Percentiles rank a stretch among this genome's conserved stretches.
Evolutionary conservation across 2,113 vertebrate genomes (phyloP).

Genomic region (Mungos mungo): DNA sequence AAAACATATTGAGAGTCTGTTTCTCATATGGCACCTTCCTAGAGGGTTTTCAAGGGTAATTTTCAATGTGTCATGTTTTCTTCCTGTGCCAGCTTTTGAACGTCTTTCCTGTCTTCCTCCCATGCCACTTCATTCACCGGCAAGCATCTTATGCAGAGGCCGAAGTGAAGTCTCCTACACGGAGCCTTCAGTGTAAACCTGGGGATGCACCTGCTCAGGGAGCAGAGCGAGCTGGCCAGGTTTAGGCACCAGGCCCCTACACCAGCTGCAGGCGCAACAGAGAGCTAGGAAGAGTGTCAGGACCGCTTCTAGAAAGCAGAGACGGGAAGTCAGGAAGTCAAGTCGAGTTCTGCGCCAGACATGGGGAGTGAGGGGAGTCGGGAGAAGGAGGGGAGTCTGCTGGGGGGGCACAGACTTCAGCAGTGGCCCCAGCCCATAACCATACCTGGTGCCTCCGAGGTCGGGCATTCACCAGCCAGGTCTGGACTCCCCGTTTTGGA

Average conservation of each 20-base stretch:
- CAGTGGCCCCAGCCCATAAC: not conserved
- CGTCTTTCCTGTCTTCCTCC: not conserved
- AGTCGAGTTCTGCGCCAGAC: not conserved
- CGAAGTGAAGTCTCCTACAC: not conserved
- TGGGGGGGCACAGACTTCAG: fast-evolving
- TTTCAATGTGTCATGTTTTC: not conserved
- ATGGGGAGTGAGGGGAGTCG: not conserved
- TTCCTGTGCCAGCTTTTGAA: not conserved
- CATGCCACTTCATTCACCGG: not conserved
- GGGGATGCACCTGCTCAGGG: not conserved
- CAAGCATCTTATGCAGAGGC: not conserved
- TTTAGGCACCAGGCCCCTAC: not conserved
- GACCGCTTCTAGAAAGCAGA: not conserved
- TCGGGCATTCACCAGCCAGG: not conserved
- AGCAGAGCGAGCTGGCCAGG: not conserved
- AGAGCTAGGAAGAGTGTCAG: not conserved
- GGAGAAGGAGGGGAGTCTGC: not conserved
- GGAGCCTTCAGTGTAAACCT: not conserved
- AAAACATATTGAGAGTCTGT: not conserved
- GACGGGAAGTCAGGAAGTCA: not conserved
- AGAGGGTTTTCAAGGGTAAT: not conserved
- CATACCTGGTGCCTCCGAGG: not conserved
- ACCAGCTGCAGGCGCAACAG: not conserved
- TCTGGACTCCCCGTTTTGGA: not conserved
- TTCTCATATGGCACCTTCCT: not conserved